These are phyloP conservation scores for Clupea harengus DNA, from an alignment of 2,113 vertebrate species.

Conservation along the genomic window DNA sequence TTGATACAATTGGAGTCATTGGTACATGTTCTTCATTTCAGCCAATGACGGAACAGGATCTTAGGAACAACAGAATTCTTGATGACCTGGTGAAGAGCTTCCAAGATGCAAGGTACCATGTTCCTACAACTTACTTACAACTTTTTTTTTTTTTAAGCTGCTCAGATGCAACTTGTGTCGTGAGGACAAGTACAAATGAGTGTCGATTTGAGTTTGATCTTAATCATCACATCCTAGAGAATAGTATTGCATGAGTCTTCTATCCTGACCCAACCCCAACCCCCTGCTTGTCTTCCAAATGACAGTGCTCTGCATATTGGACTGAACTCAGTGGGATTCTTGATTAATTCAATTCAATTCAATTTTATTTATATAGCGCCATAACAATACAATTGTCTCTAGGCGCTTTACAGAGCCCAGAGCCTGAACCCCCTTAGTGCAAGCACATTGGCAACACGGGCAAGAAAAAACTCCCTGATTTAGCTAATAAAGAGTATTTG, in stretches of 20 bases:
- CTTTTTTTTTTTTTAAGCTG: not conserved
- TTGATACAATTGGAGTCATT: not conserved
- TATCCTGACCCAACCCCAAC: too few relatives aligned
- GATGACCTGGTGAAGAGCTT: constrained; percentile 88
- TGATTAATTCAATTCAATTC: too few relatives aligned
- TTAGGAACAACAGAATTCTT: constrained; percentile 86
- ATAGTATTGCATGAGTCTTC: too few relatives aligned
- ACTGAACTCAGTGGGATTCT: not conserved
- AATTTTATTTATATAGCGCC: too few relatives aligned
- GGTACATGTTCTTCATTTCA: constrained; percentile 60
- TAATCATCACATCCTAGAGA: too few relatives aligned
- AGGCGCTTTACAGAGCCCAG: too few relatives aligned
- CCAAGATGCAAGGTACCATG: constrained; percentile 78
- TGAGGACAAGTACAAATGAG: not conserved
- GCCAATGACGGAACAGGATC: constrained; percentile 82
- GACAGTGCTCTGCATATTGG: not conserved
- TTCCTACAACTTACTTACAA: not conserved
- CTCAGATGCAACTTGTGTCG: not conserved
- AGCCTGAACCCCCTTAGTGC: too few relatives aligned
- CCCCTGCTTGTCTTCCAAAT: not conserved
- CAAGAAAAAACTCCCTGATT: too few relatives aligned
- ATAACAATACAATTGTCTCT: too few relatives aligned
- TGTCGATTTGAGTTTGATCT: not conserved
- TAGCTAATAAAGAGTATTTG: too few relatives aligned
- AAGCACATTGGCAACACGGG: too few relatives aligned